Conservation (phyloP, 2,888 invertebrate species). For the Dilophus febrilis region DNA sequence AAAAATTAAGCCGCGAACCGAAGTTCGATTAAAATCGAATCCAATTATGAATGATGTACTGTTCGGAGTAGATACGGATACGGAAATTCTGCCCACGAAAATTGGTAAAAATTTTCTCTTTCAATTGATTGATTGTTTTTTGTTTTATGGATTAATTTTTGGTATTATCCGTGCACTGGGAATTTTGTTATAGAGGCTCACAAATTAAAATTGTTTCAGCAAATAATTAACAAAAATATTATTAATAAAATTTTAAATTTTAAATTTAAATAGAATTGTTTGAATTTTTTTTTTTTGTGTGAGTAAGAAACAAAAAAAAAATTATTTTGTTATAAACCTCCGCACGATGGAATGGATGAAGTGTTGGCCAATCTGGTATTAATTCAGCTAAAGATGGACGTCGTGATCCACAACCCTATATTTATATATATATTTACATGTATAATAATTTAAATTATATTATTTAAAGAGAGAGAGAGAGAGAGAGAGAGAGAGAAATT, state of each 20-base stretch:
- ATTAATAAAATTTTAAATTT: too few species aligned
- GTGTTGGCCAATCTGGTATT: conserved; percentile 90
- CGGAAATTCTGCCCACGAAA: too few species aligned
- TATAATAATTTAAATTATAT: not conserved
- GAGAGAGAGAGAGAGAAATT: not conserved
- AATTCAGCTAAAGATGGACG: conserved; percentile 83
- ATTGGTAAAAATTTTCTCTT: too few species aligned
- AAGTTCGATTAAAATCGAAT: too few species aligned
- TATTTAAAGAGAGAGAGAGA: not conserved
- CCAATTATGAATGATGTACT: too few species aligned
- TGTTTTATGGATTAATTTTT: conserved; percentile 3
- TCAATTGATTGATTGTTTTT: too few species aligned
- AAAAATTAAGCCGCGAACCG: too few species aligned
- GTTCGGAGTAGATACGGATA: too few species aligned
- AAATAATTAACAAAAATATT: too few species aligned
- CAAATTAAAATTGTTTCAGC: too few species aligned
- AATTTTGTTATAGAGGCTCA: not conserved
- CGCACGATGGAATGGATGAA: conserved; percentile 34
- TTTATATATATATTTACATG: not conserved
- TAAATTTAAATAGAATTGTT: not conserved
- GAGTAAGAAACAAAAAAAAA: conserved; percentile 1
- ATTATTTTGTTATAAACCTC: conserved; percentile 47
- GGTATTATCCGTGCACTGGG: not conserved
- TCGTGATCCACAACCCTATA: conserved; percentile 24
- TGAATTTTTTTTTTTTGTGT: not conserved